Evolutionary conservation across 2,797 vertebrate genomes (phyloP).

Genomic region (Amniataba percoides): DNA sequence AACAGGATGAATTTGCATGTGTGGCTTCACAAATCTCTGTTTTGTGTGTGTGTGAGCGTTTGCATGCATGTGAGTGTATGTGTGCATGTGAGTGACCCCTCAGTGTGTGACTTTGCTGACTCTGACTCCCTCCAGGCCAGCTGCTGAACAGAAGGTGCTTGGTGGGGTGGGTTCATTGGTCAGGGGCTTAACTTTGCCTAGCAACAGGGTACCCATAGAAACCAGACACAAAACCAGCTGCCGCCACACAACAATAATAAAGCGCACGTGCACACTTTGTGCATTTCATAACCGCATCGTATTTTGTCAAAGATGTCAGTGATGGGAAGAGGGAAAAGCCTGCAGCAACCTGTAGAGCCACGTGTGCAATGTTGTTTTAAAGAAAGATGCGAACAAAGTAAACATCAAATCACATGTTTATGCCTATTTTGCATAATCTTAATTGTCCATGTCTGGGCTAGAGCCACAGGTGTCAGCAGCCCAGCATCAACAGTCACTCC

Average conservation of each 20-base stretch:
- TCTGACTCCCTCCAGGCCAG: slow-evolving; percentile 70
- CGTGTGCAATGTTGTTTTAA: not conserved
- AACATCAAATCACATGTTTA: not conserved
- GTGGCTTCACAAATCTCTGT: slow-evolving; percentile 11
- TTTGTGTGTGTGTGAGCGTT: slow-evolving; percentile 1
- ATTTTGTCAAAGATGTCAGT: slow-evolving; percentile 21
- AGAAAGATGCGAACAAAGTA: not conserved
- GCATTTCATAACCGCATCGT: slow-evolving; percentile 4
- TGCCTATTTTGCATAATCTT: not conserved
- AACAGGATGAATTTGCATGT: slow-evolving; percentile 41
- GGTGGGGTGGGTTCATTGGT: slow-evolving; percentile 83
- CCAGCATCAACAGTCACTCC: slow-evolving; percentile 2
- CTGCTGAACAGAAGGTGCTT: slow-evolving; percentile 84
- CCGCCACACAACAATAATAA: slow-evolving; percentile 73
- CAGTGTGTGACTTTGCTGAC: slow-evolving; percentile 75
- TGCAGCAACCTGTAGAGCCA: slow-evolving; percentile 30
- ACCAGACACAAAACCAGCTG: slow-evolving; percentile 83
- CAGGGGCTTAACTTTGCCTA: slow-evolving; percentile 86
- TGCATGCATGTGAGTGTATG: slow-evolving; percentile 8
- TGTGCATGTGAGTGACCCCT: slow-evolving; percentile 25
- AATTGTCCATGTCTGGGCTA: not conserved
- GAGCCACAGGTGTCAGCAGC: slow-evolving; percentile 49
- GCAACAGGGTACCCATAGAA: slow-evolving; percentile 85
- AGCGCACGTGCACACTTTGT: slow-evolving; percentile 51
- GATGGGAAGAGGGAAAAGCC: not conserved